phyloP scores from a whole-genome alignment of 2,888 invertebrate species.

The Spisula subtruncata region DNA sequence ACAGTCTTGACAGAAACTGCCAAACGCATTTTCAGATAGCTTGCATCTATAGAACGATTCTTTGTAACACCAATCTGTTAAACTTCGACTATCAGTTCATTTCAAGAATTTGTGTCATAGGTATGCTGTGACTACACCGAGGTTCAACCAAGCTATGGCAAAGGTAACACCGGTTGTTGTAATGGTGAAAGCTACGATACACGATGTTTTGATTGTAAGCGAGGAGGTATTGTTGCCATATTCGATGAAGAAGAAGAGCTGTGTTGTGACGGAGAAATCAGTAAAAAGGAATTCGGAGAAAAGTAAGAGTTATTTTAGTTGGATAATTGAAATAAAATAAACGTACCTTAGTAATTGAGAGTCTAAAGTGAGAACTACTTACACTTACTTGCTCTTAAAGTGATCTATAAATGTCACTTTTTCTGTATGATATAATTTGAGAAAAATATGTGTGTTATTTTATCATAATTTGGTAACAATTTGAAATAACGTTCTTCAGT shows the following conservation, averaged over 20 bases:
- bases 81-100: neutral
- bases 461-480: no score
- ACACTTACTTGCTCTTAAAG: no score
- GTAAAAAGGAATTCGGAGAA: slow-evolving; percentile 52
- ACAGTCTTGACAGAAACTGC: no score
- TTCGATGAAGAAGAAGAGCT: slow-evolving; percentile 38
- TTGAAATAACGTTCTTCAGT: no score
- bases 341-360: no score
- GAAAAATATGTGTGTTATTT: neutral
- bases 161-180: slow-evolving; percentile 54
- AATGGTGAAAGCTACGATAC: slow-evolving; percentile 53
- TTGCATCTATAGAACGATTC: no score
- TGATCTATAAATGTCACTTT: neutral
- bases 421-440: neutral
- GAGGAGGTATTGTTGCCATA: slow-evolving; percentile 17
- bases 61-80: no score
- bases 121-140: slow-evolving; percentile 53
- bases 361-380: no score
- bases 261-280: slow-evolving; percentile 59
- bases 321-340: no score
- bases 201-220: slow-evolving; percentile 48
- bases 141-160: slow-evolving; percentile 53
- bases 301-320: slow-evolving; percentile 31
- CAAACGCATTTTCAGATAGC: no score
- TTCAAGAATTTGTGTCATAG: neutral